Base-by-base conservation (phyloP, 2,888 invertebrate species). In the Cremastinae sp. region DNA sequence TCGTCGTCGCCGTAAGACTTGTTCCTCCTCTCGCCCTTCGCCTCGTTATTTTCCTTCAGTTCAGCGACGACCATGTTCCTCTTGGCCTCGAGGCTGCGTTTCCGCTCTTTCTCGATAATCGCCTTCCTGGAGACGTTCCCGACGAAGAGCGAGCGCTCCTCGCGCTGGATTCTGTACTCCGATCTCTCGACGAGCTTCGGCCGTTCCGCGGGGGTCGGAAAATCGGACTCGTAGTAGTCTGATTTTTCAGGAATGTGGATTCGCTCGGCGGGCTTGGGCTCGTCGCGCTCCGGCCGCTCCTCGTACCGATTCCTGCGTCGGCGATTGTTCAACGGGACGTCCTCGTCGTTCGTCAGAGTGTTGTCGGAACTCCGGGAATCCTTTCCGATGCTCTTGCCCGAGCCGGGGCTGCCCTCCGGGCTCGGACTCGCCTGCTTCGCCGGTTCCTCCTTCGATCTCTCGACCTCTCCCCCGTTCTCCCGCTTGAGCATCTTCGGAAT, bases 401-500 rank as follows among this genome's bases (percentile, higher is more conserved):
- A 78, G 5, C 71, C 75, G 0, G 74, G 73, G 69, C 76, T 76
- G 10, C 73, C 78, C 22, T 80, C 80, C 0, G 79, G 84, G 92
- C 92, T 36, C 92, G 91, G 59, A 0, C 92, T 36, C 92, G 91
- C 59, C 0, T 78, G 81, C 9, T 53, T 75, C 0, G 82, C 82
- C 0, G 85, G 83, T 86, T 84, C 71, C 56, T 82, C 75, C 34
- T 80, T 20, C 2, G 3, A 2, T 41, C 81, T 83, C 73, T 91
- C 91, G 69, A 90, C 82, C 69, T 91, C 88, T 70, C 90, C 87
- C 18, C 91, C 91, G 81, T 90, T 90, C 59, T 93, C 93, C 64
- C 87, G 88, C 18, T 88, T 90, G 70, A 88, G 91, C 93, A 87
- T 92, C 90, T 88, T 93, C 89, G 79, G 92, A 90, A 95, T 93